A percentile compares a stretch with the other conserved stretches of the same genome.
These are phyloP conservation scores for Noctua fimbriata DNA, from an alignment of 2,888 invertebrate genomes.

Conservation along the genomic window DNA sequence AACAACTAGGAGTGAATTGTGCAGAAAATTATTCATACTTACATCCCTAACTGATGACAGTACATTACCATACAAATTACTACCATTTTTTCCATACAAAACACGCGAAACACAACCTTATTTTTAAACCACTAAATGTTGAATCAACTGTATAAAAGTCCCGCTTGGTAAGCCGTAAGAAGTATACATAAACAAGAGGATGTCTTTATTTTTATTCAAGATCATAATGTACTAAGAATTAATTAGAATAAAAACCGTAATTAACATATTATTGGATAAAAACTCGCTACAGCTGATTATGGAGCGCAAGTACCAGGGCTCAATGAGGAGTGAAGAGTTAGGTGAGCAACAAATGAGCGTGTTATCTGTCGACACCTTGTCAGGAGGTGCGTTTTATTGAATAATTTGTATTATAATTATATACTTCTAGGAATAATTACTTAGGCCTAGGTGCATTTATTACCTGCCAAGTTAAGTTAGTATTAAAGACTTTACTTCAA, in stretches of 20 bases:
- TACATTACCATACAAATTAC: conserved; percentile 69
- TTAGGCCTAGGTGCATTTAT: background rate
- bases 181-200: conserved; percentile 45
- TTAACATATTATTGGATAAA: conserved; percentile 49
- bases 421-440: conserved; percentile 8
- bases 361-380: conserved; percentile 38
- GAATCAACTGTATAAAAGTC: background rate
- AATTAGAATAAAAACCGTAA: conserved; percentile 59
- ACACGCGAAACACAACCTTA: conserved; percentile 50
- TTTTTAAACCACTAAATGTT: rapidly evolving
- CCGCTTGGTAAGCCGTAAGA: conserved; percentile 25
- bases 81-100: background rate
- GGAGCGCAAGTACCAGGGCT: conserved; percentile 14
- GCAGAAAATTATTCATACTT: conserved; percentile 71
- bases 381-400: conserved; percentile 13
- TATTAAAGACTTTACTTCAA: background rate
- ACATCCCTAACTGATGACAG: conserved; percentile 67
- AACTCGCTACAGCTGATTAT: conserved; percentile 35
- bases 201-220: conserved; percentile 48
- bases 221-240: conserved; percentile 54
- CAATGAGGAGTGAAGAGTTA: conserved; percentile 30
- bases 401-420: conserved; percentile 33
- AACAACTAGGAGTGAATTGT: conserved; percentile 66
- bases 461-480: background rate
- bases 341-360: background rate